Evolutionary conservation across 2,888 invertebrate genomes (phyloP).

Genomic region (Drosophila glabriapex): DNA sequence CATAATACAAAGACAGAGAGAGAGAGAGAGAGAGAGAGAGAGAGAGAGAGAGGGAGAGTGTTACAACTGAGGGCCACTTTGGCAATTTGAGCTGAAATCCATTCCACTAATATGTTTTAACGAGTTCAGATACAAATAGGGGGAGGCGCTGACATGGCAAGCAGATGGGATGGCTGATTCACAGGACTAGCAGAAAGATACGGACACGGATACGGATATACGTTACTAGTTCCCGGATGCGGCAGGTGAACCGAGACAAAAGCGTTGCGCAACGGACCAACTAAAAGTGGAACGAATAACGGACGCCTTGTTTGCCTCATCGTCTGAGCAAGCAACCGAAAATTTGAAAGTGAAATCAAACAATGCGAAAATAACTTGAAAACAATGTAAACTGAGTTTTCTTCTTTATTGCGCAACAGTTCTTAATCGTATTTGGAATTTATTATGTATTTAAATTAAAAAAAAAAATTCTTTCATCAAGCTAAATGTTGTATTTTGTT

Average conservation of each 20-base stretch:
- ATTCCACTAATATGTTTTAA: slow-evolving; percentile 74
- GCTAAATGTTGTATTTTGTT: background rate
- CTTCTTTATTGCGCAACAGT: background rate
- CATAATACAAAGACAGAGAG: background rate
- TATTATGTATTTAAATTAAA: background rate
- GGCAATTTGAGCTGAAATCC: slow-evolving; percentile 76
- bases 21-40: background rate
- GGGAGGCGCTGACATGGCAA: slow-evolving; percentile 20
- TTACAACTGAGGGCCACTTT: slow-evolving; percentile 41
- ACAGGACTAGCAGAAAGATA: slow-evolving; percentile 13
- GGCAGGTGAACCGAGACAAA: slow-evolving; percentile 47
- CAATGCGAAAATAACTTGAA: slow-evolving; percentile 77
- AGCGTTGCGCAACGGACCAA: slow-evolving; percentile 19
- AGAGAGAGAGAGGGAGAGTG: background rate
- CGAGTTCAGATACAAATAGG: slow-evolving; percentile 69
- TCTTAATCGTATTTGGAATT: background rate
- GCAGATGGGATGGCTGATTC: background rate
- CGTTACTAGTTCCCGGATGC: slow-evolving; percentile 10
- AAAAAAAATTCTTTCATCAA: background rate
- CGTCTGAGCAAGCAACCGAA: slow-evolving; percentile 67
- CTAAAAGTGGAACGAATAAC: slow-evolving; percentile 17
- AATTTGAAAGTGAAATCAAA: slow-evolving; percentile 78
- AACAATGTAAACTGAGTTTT: slow-evolving; percentile 63
- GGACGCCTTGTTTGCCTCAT: slow-evolving; percentile 33
- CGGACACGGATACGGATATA: slow-evolving; percentile 13